Percentiles rank a stretch among this genome's conserved stretches.
Conservation (phyloP, 23 tunicate species). For the Phallusia fumigata region DNA sequence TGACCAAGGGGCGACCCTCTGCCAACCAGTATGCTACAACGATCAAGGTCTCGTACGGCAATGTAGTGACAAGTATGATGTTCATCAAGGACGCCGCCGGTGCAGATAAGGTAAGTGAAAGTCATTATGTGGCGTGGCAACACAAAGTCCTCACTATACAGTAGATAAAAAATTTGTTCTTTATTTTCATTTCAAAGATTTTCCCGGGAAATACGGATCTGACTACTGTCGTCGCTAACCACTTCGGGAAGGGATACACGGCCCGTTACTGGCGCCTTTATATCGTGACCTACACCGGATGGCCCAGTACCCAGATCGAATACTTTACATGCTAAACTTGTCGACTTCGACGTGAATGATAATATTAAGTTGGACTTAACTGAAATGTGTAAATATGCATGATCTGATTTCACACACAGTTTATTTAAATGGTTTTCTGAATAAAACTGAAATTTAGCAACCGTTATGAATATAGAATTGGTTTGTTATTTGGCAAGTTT, state of each 20-base stretch:
- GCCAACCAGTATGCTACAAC: background rate
- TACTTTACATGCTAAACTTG: conserved; percentile 8
- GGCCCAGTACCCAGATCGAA: background rate
- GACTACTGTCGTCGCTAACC: background rate
- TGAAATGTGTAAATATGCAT: too few relatives aligned
- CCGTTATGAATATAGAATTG: too few relatives aligned
- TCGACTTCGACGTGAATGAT: too few relatives aligned
- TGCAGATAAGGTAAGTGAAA: background rate
- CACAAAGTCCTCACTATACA: too few relatives aligned
- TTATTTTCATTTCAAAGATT: background rate
- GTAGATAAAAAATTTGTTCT: background rate
- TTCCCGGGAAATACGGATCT: background rate
- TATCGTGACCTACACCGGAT: background rate
- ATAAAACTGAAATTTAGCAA: too few relatives aligned
- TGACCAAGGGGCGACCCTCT: background rate
- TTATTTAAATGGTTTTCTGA: too few relatives aligned
- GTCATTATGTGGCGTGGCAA: too few relatives aligned
- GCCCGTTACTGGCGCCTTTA: background rate
- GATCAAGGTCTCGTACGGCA: conserved; percentile 9
- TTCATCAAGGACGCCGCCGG: conserved; percentile 9
- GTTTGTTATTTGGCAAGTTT: too few relatives aligned
- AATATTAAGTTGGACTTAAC: too few relatives aligned
- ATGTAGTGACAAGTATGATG: background rate
- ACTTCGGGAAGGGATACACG: background rate
- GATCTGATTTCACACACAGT: too few relatives aligned